A percentile compares a stretch with the other conserved stretches of the same genome.
These are phyloP conservation scores for Silurus glanis DNA, from an alignment of 2,113 vertebrate genomes.

Conservation along the genomic window DNA sequence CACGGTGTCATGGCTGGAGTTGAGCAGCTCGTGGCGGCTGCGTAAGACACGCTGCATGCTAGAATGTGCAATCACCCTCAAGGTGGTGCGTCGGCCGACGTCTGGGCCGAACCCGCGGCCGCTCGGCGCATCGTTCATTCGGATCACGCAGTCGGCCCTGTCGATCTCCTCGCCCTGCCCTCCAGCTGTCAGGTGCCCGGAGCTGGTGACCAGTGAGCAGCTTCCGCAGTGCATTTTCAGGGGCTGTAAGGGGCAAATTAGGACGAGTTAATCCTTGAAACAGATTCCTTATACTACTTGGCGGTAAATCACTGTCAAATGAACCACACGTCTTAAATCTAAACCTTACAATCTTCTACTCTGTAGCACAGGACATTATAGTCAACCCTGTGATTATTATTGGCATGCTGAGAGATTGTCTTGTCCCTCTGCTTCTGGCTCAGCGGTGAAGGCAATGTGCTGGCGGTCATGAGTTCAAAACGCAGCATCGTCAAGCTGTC, in stretches of 20 bases:
- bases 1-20: conserved; percentile 87
- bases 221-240: conserved; percentile 89
- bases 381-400: not conserved
- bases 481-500: not conserved
- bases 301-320: not conserved
- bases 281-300: not conserved
- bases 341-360: not conserved
- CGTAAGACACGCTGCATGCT: conserved; percentile 92
- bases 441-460: not conserved
- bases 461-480: not conserved
- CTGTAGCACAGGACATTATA: not conserved
- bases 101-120: conserved; percentile 76
- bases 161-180: conserved; percentile 83
- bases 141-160: conserved; percentile 88
- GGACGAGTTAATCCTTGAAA: not conserved
- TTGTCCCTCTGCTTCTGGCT: not conserved
- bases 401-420: not conserved
- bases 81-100: conserved; percentile 87
- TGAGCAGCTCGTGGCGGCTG: conserved; percentile 87
- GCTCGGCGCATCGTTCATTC: conserved; percentile 94
- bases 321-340: not conserved
- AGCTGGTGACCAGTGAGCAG: conserved; percentile 93
- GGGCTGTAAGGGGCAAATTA: conserved; percentile 71
- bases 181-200: conserved; percentile 86
- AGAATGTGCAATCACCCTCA: conserved; percentile 94